These are phyloP conservation scores for Cromileptes altivelis DNA, from an alignment of 2,113 vertebrate genomes.

Conservation along the genomic window DNA sequence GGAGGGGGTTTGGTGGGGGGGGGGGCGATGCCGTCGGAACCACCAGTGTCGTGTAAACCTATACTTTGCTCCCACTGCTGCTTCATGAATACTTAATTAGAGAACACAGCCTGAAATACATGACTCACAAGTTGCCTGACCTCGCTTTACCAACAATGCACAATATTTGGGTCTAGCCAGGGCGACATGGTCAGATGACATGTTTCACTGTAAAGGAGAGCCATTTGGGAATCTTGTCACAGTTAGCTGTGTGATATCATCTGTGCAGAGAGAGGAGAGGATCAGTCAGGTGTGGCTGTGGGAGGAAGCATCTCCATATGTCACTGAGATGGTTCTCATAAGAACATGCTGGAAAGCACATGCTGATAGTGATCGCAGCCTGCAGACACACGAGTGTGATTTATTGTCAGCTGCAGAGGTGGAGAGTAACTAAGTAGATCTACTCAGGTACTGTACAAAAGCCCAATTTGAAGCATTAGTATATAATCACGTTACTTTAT, in stretches of 20 bases:
- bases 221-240: slow-evolving; percentile 72
- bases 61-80: slow-evolving; percentile 72
- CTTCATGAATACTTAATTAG: slow-evolving; percentile 86
- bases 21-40: slow-evolving; percentile 65
- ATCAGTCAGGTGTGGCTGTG: slow-evolving; percentile 75
- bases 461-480: neutral
- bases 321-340: slow-evolving; percentile 64
- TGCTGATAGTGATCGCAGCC: slow-evolving; percentile 68
- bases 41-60: slow-evolving; percentile 82
- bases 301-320: slow-evolving; percentile 72
- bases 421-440: slow-evolving; percentile 26
- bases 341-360: slow-evolving; percentile 63
- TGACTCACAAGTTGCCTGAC: slow-evolving; percentile 67
- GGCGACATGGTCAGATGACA: slow-evolving; percentile 72
- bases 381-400: slow-evolving; percentile 58
- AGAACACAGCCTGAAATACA: slow-evolving; percentile 74
- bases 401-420: slow-evolving; percentile 47
- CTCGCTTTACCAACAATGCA: slow-evolving; percentile 69
- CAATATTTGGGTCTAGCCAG: slow-evolving; percentile 67
- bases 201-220: slow-evolving; percentile 61
- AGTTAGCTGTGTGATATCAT: slow-evolving; percentile 74
- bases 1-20: slow-evolving; percentile 31
- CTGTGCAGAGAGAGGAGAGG: slow-evolving; percentile 57
- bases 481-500: neutral
- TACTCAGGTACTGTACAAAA: slow-evolving; percentile 10